Evolutionary conservation across 2,888 invertebrate species (phyloP).

Genomic region (Mystacides longicornis): DNA sequence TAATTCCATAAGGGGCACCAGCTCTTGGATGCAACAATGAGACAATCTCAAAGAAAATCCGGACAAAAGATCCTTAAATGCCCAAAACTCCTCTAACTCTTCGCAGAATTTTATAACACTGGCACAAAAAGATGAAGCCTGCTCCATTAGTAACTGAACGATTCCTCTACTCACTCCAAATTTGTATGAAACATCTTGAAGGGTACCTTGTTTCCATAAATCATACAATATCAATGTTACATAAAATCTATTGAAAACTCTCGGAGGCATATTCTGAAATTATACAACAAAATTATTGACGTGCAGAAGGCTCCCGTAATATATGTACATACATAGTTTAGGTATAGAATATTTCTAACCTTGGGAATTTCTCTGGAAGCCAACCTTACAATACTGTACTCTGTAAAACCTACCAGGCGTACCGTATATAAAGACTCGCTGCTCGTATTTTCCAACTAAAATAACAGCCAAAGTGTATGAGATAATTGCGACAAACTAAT

Average conservation of each 20-base stretch:
- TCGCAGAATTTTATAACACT: slow-evolving; percentile 75
- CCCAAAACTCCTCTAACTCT: slow-evolving; percentile 75
- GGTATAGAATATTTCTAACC: slow-evolving; percentile 38
- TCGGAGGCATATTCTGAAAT: slow-evolving; percentile 50
- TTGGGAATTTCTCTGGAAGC: slow-evolving; percentile 59
- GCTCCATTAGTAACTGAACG: slow-evolving; percentile 67
- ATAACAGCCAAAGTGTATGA: too few relatives aligned
- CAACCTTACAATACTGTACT: slow-evolving; percentile 61
- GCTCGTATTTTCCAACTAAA: neutral
- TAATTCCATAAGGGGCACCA: slow-evolving; percentile 77
- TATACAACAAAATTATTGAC: neutral
- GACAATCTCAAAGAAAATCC: slow-evolving; percentile 68
- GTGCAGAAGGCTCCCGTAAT: neutral
- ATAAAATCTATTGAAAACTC: slow-evolving; percentile 72
- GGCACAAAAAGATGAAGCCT: slow-evolving; percentile 64
- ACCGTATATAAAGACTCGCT: slow-evolving; percentile 61
- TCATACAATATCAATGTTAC: slow-evolving; percentile 79
- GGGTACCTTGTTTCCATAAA: slow-evolving; percentile 59
- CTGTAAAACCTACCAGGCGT: slow-evolving; percentile 64
- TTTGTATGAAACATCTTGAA: slow-evolving; percentile 63
- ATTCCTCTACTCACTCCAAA: slow-evolving; percentile 69
- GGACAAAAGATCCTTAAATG: slow-evolving; percentile 66
- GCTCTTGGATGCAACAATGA: slow-evolving; percentile 73
- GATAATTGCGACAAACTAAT: too few relatives aligned
- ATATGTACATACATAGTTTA: slow-evolving; percentile 18